Percentiles rank a stretch among this genome's conserved stretches.
Evolutionary conservation across 2,888 invertebrate species (phyloP).

Genomic region (Cantharis lateralis): DNA sequence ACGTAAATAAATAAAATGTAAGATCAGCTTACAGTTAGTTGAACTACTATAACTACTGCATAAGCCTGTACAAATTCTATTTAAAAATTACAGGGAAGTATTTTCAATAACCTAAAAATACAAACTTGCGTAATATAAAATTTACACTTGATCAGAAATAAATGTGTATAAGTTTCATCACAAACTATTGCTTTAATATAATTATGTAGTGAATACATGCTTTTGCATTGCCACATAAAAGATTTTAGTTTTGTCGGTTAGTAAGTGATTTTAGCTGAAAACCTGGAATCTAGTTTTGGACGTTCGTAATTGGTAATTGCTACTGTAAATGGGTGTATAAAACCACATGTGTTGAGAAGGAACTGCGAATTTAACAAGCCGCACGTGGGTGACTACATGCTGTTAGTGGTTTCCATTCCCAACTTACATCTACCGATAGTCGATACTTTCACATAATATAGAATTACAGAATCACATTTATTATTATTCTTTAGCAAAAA

Average conservation of each 20-base stretch:
- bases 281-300: background rate
- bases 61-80: background rate
- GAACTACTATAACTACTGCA: background rate
- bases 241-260: background rate
- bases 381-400: slow-evolving; percentile 20
- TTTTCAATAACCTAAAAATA: background rate
- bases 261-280: background rate
- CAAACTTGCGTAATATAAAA: no score
- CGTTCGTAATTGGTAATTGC: background rate
- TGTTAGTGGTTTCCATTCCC: slow-evolving; percentile 13
- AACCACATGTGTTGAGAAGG: slow-evolving; percentile 13
- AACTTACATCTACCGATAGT: slow-evolving; percentile 1
- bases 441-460: slow-evolving; percentile 16
- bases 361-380: slow-evolving; percentile 19
- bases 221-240: background rate
- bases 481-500: background rate
- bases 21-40: background rate
- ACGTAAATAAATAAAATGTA: background rate
- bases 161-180: no score
- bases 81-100: background rate
- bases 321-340: slow-evolving; percentile 8
- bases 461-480: slow-evolving; percentile 6
- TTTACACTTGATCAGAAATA: no score
- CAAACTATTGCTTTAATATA: background rate
- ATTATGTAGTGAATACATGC: background rate